Evolutionary conservation across 2,113 vertebrate genomes (phyloP).

Genomic region (Noturus placidus): DNA sequence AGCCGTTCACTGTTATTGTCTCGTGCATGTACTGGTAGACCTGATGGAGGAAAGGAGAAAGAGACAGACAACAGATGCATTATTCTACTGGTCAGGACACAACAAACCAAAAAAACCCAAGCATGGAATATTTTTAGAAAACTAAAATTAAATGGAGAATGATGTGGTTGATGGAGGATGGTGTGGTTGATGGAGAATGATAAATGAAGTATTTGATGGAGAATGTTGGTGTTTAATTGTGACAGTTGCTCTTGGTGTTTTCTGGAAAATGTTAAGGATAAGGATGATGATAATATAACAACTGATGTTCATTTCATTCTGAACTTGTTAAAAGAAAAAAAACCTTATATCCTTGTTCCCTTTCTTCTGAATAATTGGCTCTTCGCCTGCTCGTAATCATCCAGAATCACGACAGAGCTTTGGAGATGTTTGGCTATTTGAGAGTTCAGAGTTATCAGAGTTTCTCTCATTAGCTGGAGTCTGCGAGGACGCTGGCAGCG

Average conservation of each 20-base stretch:
- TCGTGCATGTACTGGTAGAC: constrained; percentile 99
- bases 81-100: background rate
- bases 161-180: background rate
- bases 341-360: background rate
- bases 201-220: background rate
- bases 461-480: constrained; percentile 15
- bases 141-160: too few relatives aligned
- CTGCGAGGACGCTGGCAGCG: background rate
- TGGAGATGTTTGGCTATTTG: constrained; percentile 8
- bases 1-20: constrained; percentile 97
- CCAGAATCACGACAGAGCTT: background rate
- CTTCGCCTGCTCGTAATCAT: background rate
- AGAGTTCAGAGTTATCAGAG: too few relatives aligned
- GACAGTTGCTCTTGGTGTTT: background rate
- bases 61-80: background rate
- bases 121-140: background rate
- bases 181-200: background rate
- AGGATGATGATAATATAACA: background rate
- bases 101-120: background rate
- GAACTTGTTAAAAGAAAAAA: too few relatives aligned
- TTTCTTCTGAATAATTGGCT: background rate
- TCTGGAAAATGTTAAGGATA: background rate
- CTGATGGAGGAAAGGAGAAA: constrained; percentile 64
- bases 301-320: background rate
- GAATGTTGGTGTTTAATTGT: background rate